Evolutionary conservation across 1,140 invertebrate genomes (phyloP), one percentile per base, ranked within the genome.

Genomic region (Drosophila pseudoobscura): DNA sequence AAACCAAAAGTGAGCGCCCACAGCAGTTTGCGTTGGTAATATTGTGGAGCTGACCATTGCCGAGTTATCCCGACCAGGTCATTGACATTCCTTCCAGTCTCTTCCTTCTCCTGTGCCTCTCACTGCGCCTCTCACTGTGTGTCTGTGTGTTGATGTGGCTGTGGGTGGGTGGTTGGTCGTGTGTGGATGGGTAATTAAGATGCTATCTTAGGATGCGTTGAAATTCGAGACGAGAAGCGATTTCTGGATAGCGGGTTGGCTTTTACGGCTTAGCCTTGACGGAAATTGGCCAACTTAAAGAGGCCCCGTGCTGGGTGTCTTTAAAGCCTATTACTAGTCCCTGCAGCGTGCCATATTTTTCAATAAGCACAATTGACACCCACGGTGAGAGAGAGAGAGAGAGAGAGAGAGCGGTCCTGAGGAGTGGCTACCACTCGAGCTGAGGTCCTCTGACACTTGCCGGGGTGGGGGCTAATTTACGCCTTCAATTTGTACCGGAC

Each of bases 171-270:
- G 8, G 1, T 43, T 8, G 41, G 55, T 20, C n/a, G 26, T 58
- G 55, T 47, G 53, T 70, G 46, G 62, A 75, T 53, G 77, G 74
- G 83, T 78, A 87, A 82, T 88, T 87, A 88, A 87, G 83, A 88
- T 88, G 55, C 47, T 78, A 88, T 87, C 83, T 58, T 51, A 63
- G 26, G 64, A 26, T 26, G 68, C 61, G 78, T 50, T 75, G 80
- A 87, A 87, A 87, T 82, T 68, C 47, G 62, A 78, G 83, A 29
- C 74, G 39, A 68, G 62, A 41, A 74, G 74, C 60, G 57, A 66
- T 75, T 71, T 51, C 50, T 55, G 47, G 51, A 52, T 58, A 45
- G 44, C 22, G 15, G 17, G 3, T 39, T 57, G 53, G n/a, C 45
- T 60, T 66, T 62, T 51, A 43, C 17, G 46, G 59, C 61, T 68